Evolutionary conservation across 2,797 vertebrate species (phyloP).

Genomic region (Protosalanx chinensis): DNA sequence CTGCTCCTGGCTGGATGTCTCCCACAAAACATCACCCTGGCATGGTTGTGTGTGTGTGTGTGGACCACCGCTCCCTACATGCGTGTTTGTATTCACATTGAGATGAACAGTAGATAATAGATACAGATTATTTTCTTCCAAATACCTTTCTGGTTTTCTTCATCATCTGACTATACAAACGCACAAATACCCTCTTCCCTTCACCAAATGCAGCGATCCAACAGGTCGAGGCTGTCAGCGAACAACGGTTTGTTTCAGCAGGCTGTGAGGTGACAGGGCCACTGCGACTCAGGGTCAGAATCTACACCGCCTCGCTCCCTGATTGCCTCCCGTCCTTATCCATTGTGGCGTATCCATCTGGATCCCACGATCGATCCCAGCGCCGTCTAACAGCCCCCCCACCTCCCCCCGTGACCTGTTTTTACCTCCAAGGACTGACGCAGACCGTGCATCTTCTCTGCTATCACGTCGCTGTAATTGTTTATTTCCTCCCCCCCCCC

Average conservation of each 20-base stretch:
- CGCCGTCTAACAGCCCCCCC: conserved; percentile 44
- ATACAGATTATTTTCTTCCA: no score
- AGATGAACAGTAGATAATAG: no score
- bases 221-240: conserved; percentile 20
- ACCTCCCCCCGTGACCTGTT: conserved; percentile 11
- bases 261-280: conserved; percentile 8
- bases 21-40: no score
- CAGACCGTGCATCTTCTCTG: conserved; percentile 54
- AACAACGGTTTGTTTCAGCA: conserved; percentile 8
- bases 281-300: conserved; percentile 35
- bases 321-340: conserved; percentile 53
- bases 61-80: no score
- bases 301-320: conserved; percentile 50
- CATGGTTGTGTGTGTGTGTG: no score
- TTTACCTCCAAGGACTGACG: conserved; percentile 51
- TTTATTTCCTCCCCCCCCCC: no score
- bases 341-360: conserved; percentile 48
- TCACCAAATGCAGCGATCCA: no score
- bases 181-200: no score
- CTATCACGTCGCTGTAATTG: conserved; percentile 65
- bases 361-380: conserved; percentile 60
- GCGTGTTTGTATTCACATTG: no score
- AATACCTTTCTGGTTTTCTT: no score
- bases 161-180: no score
- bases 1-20: no score